Conservation (phyloP, 2,113 vertebrate species). For the Geococcyx californianus region DNA sequence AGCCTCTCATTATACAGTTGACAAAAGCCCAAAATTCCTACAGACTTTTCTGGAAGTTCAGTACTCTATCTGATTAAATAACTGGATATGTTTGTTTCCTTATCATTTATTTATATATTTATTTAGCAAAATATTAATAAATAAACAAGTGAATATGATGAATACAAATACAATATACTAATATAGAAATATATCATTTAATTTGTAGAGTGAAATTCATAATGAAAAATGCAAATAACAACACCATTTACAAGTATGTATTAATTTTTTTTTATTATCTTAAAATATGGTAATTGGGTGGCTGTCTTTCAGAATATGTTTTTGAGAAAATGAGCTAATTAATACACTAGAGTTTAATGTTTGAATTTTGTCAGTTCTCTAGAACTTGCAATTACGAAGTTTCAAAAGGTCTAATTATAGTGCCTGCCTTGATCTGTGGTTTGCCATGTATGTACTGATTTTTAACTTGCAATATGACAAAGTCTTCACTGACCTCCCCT, state of each 20-base stretch:
- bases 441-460: neutral
- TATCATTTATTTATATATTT: neutral
- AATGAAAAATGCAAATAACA: slow-evolving; percentile 40
- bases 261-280: slow-evolving; percentile 7
- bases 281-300: neutral
- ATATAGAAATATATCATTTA: neutral
- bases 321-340: neutral
- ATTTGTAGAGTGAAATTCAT: neutral
- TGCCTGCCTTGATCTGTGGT: neutral
- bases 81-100: neutral
- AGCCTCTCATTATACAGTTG: neutral
- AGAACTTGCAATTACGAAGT: neutral
- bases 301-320: neutral
- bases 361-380: slow-evolving; percentile 9
- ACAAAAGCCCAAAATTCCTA: neutral
- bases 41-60: neutral
- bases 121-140: neutral
- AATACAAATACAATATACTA: neutral
- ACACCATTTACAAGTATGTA: neutral
- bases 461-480: neutral
- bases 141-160: neutral
- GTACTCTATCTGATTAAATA: neutral
- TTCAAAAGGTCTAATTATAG: neutral
- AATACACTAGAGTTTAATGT: neutral
- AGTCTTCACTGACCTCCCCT: neutral